Percentiles rank a stretch among this genome's conserved stretches.
Conservation (phyloP, 30 jellyfish, hydroid and myxozoan species). For the Hydractinia symbiolongicarpus region DNA sequence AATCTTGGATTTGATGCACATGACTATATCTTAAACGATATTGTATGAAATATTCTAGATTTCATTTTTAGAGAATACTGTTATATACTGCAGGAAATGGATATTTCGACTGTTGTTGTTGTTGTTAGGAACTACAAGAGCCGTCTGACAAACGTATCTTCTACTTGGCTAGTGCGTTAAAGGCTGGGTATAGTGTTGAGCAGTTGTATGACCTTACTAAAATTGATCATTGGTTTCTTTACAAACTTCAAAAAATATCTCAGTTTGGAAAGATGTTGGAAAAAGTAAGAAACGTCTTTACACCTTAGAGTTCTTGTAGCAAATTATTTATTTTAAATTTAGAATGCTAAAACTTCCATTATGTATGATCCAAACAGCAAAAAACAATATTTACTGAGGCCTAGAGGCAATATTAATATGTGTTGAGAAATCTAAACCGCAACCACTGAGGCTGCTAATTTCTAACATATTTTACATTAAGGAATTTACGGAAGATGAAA, state of each 20-base stretch:
- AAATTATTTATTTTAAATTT: background rate
- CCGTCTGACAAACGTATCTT: constrained; percentile 92
- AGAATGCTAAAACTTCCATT: too few species aligned
- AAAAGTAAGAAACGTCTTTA: constrained; percentile 37
- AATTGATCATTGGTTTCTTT: constrained; percentile 92
- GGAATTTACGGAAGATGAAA: background rate
- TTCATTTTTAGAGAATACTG: background rate
- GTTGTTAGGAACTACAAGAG: constrained; percentile 57
- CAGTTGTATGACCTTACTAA: constrained; percentile 75
- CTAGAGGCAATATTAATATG: too few species aligned
- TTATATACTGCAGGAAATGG: background rate
- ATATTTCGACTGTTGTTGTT: background rate
- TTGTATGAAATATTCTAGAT: constrained; percentile 28
- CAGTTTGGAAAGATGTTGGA: constrained; percentile 60
- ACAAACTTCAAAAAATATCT: constrained; percentile 53
- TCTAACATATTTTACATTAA: constrained; percentile 7
- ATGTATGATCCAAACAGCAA: too few species aligned
- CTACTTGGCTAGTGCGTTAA: constrained; percentile 74
- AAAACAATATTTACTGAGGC: too few species aligned
- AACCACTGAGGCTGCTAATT: constrained; percentile 38
- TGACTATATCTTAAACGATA: constrained; percentile 47
- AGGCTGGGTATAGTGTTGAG: constrained; percentile 62
- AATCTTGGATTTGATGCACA: constrained; percentile 68
- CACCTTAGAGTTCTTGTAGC: background rate
- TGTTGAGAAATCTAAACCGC: constrained; percentile 13